A percentile compares a stretch with the other conserved stretches of the same genome.
Evolutionary conservation across 1,140 invertebrate species (phyloP).

Genomic region (Cyclina sinensis): DNA sequence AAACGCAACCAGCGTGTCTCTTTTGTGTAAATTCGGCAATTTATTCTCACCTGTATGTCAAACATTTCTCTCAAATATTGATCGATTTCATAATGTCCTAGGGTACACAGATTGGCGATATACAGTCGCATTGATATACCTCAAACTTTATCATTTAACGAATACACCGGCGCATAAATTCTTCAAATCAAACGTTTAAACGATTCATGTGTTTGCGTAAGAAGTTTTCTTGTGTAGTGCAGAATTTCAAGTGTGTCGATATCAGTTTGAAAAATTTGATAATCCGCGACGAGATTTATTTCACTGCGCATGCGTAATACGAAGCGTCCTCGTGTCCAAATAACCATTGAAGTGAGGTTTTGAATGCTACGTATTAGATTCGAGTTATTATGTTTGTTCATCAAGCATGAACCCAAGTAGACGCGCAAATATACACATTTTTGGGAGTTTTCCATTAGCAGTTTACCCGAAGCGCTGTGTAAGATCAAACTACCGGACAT

Average conservation of each 20-base stretch:
- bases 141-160: background rate
- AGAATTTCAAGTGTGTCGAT: slow-evolving; percentile 27
- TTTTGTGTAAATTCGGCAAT: background rate
- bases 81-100: background rate
- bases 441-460: slow-evolving; percentile 27
- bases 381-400: slow-evolving; percentile 54
- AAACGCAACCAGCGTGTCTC: background rate
- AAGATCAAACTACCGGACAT: background rate
- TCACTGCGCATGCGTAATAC: slow-evolving; percentile 49
- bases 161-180: slow-evolving; percentile 14
- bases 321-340: slow-evolving; percentile 44
- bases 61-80: background rate
- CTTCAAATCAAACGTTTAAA: slow-evolving; percentile 32
- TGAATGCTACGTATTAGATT: slow-evolving; percentile 30
- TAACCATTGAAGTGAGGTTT: slow-evolving; percentile 34
- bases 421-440: slow-evolving; percentile 62
- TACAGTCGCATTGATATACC: background rate
- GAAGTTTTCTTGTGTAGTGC: slow-evolving; percentile 6
- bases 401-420: slow-evolving; percentile 20
- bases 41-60: background rate
- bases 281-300: slow-evolving; percentile 41
- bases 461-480: slow-evolving; percentile 24
- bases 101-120: background rate
- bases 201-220: background rate
- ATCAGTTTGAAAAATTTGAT: slow-evolving; percentile 49